A percentile compares a stretch with the other conserved stretches of the same genome.
These are phyloP conservation scores for Drosophila sordidula DNA, from an alignment of 2,888 invertebrate species.

Conservation along the genomic window DNA sequence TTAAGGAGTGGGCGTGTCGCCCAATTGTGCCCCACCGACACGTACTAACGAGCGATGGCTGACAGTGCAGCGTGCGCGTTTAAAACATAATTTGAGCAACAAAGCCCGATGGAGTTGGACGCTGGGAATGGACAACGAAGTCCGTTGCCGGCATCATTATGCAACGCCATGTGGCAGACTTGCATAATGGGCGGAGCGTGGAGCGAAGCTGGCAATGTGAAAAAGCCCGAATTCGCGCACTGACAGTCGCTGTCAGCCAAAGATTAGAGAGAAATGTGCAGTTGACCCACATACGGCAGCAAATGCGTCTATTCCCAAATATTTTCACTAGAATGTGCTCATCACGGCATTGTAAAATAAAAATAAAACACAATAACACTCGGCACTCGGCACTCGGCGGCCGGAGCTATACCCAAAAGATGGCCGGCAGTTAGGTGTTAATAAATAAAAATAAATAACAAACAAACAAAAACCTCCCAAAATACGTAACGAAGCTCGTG, in stretches of 20 bases:
- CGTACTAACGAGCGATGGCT: conserved; percentile 67
- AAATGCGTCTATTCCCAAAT: conserved; percentile 6
- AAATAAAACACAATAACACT: conserved; percentile 6
- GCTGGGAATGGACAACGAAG: conserved; percentile 5
- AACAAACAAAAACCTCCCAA: conserved; percentile 17
- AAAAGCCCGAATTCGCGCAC: conserved; percentile 11
- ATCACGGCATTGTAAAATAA: background rate
- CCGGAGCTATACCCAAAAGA: background rate
- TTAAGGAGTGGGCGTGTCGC: conserved; percentile 23
- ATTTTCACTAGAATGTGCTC: background rate
- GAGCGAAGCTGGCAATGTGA: conserved; percentile 5
- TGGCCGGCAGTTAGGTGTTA: conserved; percentile 38
- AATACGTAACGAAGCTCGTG: conserved; percentile 21
- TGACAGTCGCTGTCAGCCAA: conserved; percentile 46
- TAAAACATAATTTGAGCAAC: conserved; percentile 68
- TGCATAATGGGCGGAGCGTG: conserved; percentile 41
- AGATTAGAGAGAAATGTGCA: conserved; percentile 39
- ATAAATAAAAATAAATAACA: conserved; percentile 28
- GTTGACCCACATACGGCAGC: conserved; percentile 11
- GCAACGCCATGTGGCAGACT: conserved; percentile 58
- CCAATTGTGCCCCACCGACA: conserved; percentile 32
- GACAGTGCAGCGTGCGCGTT: conserved; percentile 56
- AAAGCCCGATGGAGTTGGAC: conserved; percentile 17
- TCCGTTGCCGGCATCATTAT: conserved; percentile 48
- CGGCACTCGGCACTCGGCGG: background rate